Evolutionary conservation across 2,797 vertebrate species (phyloP), one percentile per base, ranked within the genome.

Genomic region (Eleutherodactylus coqui): DNA sequence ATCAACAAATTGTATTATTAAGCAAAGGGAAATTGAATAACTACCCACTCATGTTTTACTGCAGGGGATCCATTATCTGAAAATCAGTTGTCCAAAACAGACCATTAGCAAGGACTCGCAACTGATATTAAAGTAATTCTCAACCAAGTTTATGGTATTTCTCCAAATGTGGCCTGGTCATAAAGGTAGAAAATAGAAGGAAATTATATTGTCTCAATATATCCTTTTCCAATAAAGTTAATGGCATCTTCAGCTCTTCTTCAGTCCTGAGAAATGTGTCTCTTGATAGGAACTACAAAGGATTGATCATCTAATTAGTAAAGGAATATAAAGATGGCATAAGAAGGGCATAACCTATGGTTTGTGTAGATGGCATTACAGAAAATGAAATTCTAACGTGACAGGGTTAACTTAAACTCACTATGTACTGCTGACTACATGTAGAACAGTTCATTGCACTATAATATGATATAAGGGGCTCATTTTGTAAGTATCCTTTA

Each of bases 141-240:
- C 4, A 53, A 0, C 5, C 51, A 53, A 53, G 51, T 3, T n/a
- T 49, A 4, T 49, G 17, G 13, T 10, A 27, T 58, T 58, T 27
- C 10, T 58, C 7, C n/a, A 1, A 58, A 58, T 58, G 55, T 58
- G 9, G 21, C 55, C n/a, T 62, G 60, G 27, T 32, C 60, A 13
- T 4, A 29, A 36, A 36, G 5, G 34, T 36, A 36, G 34, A 69
- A 69, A 21, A 34, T 69, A 36, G 32, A 10, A 69, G 34, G 34
- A 38, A 38, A 69, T 16, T 16, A 17, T 64, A 64, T 69, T 69
- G 19, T 69, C 34, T 38, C 64, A 0, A 38, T 38, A 69, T 38
- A 69, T 38, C 62, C 62, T 67, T 38, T 69, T 69, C 9, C 8
- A 69, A 69, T 69, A 69, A 69, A 38, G 64, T 11, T 69, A 19